A percentile compares a stretch with the other conserved stretches of the same genome.
Evolutionary conservation across 2,888 invertebrate species (phyloP).

Genomic region (Eristalis intricaria): DNA sequence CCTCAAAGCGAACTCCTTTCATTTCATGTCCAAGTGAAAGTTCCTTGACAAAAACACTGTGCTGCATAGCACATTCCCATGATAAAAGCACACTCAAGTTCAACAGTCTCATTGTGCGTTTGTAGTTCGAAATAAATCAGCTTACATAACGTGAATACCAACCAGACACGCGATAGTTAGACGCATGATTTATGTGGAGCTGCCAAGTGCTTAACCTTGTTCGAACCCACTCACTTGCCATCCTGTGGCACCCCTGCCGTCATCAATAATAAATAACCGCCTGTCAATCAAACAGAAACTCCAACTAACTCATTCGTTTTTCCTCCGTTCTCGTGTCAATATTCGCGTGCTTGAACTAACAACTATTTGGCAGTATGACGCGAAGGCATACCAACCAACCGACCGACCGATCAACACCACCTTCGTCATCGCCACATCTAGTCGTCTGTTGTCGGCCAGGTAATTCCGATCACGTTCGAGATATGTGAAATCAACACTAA

Average conservation of each 20-base stretch:
- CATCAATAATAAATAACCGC: conserved; percentile 47
- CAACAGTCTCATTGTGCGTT: conserved; percentile 40
- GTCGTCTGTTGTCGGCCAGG: not conserved
- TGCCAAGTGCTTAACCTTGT: conserved; percentile 48
- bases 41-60: not conserved
- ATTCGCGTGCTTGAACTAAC: conserved; percentile 56
- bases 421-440: conserved; percentile 9
- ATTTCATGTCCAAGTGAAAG: not conserved
- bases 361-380: conserved; percentile 39
- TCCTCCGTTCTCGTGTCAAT: conserved; percentile 7
- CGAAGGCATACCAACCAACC: not conserved
- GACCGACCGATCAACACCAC: not conserved
- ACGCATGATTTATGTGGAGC: conserved; percentile 32
- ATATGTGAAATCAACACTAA: conserved; percentile 64
- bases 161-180: conserved; percentile 41
- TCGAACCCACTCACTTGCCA: not conserved
- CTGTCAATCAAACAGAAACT: conserved; percentile 34
- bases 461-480: conserved; percentile 56
- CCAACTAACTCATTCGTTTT: conserved; percentile 22
- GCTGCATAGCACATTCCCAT: not conserved
- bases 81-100: conserved; percentile 34
- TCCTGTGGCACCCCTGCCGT: not conserved
- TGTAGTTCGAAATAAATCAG: conserved; percentile 43
- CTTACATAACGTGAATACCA: conserved; percentile 27
- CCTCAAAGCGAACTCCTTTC: not conserved